These are phyloP conservation scores for Drosophila lacteicornis DNA, from an alignment of 1,140 invertebrate species.

Conservation along the genomic window DNA sequence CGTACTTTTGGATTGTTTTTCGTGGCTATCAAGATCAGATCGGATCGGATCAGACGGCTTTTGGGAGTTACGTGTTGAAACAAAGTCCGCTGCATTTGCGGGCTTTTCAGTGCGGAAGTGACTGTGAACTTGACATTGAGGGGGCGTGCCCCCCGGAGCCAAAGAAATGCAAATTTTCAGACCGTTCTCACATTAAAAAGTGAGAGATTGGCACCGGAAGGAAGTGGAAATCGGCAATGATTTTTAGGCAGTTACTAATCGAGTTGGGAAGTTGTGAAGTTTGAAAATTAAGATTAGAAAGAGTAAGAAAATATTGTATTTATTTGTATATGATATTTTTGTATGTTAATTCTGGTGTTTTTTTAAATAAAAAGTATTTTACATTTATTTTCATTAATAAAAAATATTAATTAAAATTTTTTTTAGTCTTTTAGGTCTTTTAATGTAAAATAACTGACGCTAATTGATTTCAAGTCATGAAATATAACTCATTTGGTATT, in stretches of 20 bases:
- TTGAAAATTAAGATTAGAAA: neutral
- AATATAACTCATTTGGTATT: too few relatives aligned
- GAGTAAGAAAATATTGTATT: too few relatives aligned
- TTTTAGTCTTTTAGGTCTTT: neutral
- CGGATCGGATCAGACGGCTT: constrained; percentile 15
- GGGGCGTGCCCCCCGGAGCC: constrained; percentile 9
- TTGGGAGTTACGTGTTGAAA: constrained; percentile 28
- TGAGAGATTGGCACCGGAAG: constrained; percentile 32
- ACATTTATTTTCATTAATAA: too few relatives aligned
- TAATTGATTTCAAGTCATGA: neutral
- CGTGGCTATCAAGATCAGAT: constrained; percentile 34
- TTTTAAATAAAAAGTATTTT: too few relatives aligned
- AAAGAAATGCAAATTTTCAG: constrained; percentile 52
- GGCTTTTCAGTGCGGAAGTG: constrained; percentile 46
- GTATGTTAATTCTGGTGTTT: too few relatives aligned
- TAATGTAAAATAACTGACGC: neutral
- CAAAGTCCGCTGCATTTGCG: constrained; percentile 29
- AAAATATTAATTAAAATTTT: neutral
- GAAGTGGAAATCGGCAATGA: constrained; percentile 30
- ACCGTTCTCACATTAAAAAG: constrained; percentile 39
- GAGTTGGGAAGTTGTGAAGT: neutral
- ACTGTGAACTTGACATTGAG: constrained; percentile 75
- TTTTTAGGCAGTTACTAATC: constrained; percentile 11
- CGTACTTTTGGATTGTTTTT: constrained; percentile 11
- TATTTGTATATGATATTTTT: neutral